These are phyloP conservation scores for Nemotelus pantherinus DNA, from an alignment of 2,888 invertebrate species.

Conservation along the genomic window DNA sequence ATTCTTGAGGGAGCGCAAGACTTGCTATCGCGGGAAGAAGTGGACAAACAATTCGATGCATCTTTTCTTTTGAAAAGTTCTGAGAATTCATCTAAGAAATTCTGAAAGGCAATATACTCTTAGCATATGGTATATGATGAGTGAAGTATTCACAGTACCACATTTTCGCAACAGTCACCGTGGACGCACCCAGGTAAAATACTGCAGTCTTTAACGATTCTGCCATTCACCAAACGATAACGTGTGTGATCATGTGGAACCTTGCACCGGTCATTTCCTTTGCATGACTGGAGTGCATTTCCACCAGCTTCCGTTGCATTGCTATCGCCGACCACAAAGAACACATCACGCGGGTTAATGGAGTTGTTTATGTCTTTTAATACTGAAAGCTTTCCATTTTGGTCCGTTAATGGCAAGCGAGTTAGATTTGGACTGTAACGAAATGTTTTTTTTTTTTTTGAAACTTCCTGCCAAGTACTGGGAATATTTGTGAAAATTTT, in stretches of 20 bases:
- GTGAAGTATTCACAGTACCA: background rate
- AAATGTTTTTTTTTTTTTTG: no score
- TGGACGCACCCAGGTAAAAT: background rate
- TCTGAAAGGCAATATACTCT: background rate
- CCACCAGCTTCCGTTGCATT: no score
- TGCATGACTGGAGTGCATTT: conserved; percentile 6
- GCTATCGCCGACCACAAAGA: conserved; percentile 24
- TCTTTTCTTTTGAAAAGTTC: background rate
- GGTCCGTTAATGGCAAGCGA: background rate
- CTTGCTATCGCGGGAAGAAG: background rate
- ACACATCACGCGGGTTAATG: background rate
- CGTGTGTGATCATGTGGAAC: background rate
- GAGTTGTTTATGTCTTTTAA: background rate
- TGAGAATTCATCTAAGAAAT: background rate
- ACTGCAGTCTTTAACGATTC: conserved; percentile 12
- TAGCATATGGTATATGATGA: no score
- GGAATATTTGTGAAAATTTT: background rate
- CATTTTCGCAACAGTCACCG: conserved; percentile 6
- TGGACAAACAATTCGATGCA: background rate
- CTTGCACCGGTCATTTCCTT: background rate
- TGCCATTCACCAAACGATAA: conserved; percentile 6
- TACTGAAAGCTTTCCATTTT: background rate
- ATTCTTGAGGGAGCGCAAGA: no score
- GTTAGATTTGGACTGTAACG: no score
- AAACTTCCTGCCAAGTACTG: no score